Percentiles rank a stretch among this genome's conserved stretches.
These are phyloP conservation scores for Avahi laniger DNA, from an alignment of 2,797 vertebrate genomes.

Conservation along the genomic window DNA sequence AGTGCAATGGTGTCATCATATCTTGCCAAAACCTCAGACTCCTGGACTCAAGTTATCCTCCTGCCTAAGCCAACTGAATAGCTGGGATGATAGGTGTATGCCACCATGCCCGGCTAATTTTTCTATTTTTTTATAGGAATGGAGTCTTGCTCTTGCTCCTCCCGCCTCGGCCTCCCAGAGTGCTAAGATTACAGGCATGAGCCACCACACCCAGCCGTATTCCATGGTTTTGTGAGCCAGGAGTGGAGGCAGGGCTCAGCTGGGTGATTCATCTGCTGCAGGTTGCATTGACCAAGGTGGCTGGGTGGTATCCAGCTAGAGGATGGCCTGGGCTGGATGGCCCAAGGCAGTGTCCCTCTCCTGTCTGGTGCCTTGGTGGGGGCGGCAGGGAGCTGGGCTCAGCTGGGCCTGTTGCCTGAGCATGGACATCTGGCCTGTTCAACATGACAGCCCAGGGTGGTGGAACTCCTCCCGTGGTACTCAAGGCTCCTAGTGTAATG, in stretches of 20 bases:
- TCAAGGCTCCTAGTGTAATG: background rate
- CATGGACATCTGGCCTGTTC: background rate
- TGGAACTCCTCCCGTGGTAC: background rate
- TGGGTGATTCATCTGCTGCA: background rate
- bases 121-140: no score
- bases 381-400: background rate
- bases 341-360: background rate
- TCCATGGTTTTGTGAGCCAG: background rate
- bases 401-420: background rate
- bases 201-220: no score
- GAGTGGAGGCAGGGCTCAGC: background rate
- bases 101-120: no score
- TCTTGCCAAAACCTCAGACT: no score
- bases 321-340: background rate
- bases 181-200: no score
- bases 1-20: no score
- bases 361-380: background rate
- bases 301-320: background rate
- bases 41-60: no score
- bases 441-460: background rate
- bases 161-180: no score
- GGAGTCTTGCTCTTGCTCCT: no score
- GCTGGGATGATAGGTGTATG: no score
- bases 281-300: background rate
- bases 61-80: no score